These are phyloP conservation scores for Myxocyprinus asiaticus DNA, from an alignment of 2,113 vertebrate species.

Conservation along the genomic window DNA sequence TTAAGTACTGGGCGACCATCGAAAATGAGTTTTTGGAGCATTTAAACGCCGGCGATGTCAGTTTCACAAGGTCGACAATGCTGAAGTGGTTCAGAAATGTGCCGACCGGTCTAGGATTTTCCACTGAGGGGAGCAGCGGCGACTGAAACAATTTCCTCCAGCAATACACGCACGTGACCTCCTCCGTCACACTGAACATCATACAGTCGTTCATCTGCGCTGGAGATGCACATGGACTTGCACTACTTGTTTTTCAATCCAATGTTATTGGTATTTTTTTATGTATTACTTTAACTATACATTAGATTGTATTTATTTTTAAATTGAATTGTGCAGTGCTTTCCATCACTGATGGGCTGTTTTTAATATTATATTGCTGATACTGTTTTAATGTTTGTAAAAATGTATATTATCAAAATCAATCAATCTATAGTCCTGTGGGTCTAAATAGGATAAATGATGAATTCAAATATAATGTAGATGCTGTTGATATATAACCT, in stretches of 20 bases:
- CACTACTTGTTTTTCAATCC: background rate
- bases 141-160: constrained; percentile 59
- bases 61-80: background rate
- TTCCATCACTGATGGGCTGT: no score
- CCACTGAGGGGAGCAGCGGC: constrained; percentile 31
- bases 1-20: background rate
- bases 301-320: background rate
- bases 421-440: background rate
- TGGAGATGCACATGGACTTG: background rate
- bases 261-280: background rate
- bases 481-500: no score
- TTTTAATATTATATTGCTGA: background rate
- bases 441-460: background rate
- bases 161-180: constrained; percentile 58
- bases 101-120: constrained; percentile 31
- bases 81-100: constrained; percentile 1
- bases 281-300: no score
- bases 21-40: background rate
- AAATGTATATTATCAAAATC: background rate
- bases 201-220: background rate
- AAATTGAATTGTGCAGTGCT: background rate
- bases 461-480: no score
- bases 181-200: background rate
- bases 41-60: background rate
- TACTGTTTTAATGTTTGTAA: background rate